phyloP scores from a whole-genome alignment of 2,797 vertebrate species.

The Odontamblyopus lacepedii region DNA sequence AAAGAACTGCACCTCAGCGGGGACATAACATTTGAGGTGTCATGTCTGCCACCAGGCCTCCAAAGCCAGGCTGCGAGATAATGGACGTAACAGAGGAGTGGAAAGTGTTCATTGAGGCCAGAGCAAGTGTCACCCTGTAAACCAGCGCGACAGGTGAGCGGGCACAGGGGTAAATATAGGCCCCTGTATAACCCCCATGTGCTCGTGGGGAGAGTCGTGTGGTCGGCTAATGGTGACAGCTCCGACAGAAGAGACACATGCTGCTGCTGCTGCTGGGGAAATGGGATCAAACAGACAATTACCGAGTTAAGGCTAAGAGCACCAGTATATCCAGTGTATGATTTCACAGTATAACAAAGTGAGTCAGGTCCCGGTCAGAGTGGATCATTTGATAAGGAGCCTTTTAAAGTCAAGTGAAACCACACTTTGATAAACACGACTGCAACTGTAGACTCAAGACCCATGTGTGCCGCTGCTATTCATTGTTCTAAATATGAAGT shows the following conservation, averaged over 20 bases:
- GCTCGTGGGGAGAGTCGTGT: conserved; percentile 2
- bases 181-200: conserved; percentile 54
- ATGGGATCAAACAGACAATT: background rate
- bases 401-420: background rate
- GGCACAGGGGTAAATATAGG: conserved; percentile 75
- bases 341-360: no score
- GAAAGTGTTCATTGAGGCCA: conserved; percentile 59
- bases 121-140: conserved; percentile 71
- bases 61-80: conserved; percentile 35
- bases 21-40: conserved; percentile 31
- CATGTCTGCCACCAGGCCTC: conserved; percentile 13
- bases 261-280: background rate
- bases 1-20: conserved; percentile 13
- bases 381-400: background rate
- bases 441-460: background rate
- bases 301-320: background rate
- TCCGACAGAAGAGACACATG: conserved; percentile 12
- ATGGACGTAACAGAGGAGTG: conserved; percentile 42
- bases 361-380: background rate
- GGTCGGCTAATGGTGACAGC: conserved; percentile 21
- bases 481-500: background rate
- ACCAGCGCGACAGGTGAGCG: conserved; percentile 74
- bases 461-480: background rate
- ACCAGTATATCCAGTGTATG: no score
- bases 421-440: background rate